Evolutionary conservation across 2,797 vertebrate species (phyloP).

Genomic region (Cossypha niveicapilla): DNA sequence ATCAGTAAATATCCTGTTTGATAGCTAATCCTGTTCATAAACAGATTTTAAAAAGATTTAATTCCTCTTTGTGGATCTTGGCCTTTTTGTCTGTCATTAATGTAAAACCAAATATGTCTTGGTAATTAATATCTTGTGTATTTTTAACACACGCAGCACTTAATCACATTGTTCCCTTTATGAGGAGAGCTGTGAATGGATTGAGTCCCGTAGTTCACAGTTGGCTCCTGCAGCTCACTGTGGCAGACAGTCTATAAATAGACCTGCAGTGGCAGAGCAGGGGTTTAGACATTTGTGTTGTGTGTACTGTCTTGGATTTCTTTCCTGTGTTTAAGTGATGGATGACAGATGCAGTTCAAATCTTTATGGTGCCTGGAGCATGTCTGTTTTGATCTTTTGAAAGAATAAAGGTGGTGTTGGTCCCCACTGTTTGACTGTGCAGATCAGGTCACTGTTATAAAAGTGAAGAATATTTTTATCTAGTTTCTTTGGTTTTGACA

Average conservation of each 20-base stretch:
- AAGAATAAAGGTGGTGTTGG: background rate
- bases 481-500: background rate
- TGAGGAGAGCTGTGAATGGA: slow-evolving; percentile 18
- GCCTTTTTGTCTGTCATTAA: background rate
- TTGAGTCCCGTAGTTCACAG: background rate
- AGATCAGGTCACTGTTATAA: background rate
- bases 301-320: background rate
- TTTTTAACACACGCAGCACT: slow-evolving; percentile 3
- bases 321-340: background rate
- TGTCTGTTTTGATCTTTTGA: background rate
- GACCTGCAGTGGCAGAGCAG: background rate
- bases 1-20: slow-evolving; percentile 1
- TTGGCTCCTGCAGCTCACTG: background rate
- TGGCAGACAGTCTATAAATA: slow-evolving; percentile 24
- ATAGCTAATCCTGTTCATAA: slow-evolving; percentile 12
- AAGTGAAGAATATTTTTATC: background rate
- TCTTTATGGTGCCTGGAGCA: background rate
- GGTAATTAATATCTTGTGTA: slow-evolving; percentile 14
- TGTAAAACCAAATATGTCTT: background rate
- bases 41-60: background rate
- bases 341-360: background rate
- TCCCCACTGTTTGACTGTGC: background rate
- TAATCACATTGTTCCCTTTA: slow-evolving; percentile 24
- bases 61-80: background rate
- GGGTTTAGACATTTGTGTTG: background rate